phyloP scores from a whole-genome alignment of 2,797 vertebrate genomes.

The Vespertilio murinus region DNA sequence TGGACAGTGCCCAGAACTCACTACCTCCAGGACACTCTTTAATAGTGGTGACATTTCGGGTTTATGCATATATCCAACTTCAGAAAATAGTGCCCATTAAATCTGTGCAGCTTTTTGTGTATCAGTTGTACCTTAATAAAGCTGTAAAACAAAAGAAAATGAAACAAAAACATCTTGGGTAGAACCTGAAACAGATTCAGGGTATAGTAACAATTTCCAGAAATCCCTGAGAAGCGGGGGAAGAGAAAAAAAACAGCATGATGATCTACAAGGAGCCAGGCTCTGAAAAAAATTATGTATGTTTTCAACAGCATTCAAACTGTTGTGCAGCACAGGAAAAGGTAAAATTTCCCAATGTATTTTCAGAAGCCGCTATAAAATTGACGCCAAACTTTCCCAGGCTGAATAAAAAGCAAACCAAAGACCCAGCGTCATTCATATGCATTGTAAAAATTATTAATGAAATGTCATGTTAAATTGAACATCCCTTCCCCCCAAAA shows the following conservation, averaged over 20 bases:
- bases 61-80: not conserved
- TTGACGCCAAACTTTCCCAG: not conserved
- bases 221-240: not conserved
- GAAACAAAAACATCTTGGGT: not conserved
- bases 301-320: not conserved
- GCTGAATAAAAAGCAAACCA: slow-evolving; percentile 22
- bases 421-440: not conserved
- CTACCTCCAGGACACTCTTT: not conserved
- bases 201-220: not conserved
- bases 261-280: not conserved
- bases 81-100: not conserved
- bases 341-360: not conserved
- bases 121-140: not conserved
- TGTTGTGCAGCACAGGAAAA: not conserved
- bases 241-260: not conserved
- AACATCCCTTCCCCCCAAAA: not conserved
- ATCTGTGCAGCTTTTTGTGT: not conserved
- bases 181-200: not conserved
- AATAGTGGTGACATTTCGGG: not conserved
- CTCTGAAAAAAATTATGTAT: not conserved
- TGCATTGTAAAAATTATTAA: not conserved
- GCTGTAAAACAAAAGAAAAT: not conserved
- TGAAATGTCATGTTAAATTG: not conserved
- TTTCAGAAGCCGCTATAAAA: not conserved
- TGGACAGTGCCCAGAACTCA: not conserved